These are phyloP conservation scores for Leptogaster cylindrica DNA, from an alignment of 2,888 invertebrate species.

Conservation along the genomic window DNA sequence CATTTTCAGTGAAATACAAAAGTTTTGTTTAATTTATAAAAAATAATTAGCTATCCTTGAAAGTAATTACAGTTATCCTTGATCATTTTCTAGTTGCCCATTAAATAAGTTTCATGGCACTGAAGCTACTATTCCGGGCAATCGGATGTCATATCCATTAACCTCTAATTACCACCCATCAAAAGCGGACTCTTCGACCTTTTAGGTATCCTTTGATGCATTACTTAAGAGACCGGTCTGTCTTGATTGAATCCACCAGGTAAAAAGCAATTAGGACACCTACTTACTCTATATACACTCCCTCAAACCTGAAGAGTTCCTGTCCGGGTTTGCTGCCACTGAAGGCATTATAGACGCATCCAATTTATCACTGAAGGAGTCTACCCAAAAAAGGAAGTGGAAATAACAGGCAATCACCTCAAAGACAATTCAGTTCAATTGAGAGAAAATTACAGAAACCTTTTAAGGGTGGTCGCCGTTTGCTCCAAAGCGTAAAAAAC, in stretches of 20 bases:
- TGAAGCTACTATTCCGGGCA: conserved; percentile 34
- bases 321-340: too few relatives aligned
- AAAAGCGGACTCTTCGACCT: conserved; percentile 30
- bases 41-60: too few relatives aligned
- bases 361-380: conserved; percentile 33
- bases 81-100: too few relatives aligned
- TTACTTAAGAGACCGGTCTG: conserved; percentile 33
- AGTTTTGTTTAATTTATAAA: too few relatives aligned
- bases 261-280: conserved; percentile 36
- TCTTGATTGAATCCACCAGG: conserved; percentile 34
- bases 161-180: conserved; percentile 35
- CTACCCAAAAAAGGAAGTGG: conserved; percentile 34
- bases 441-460: conserved; percentile 43
- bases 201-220: conserved; percentile 37
- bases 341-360: conserved; percentile 21
- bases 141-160: conserved; percentile 39
- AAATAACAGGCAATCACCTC: conserved; percentile 44
- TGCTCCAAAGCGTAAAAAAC: not conserved
- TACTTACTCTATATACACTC: conserved; percentile 11
- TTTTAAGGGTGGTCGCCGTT: conserved; percentile 29
- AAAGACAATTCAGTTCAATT: conserved; percentile 43
- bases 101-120: too few relatives aligned
- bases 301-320: not conserved
- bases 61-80: too few relatives aligned
- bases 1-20: too few relatives aligned